Percentiles rank a stretch among this genome's conserved stretches.
Conservation (phyloP, 1,140 invertebrate genomes). For the Nebria ingens region DNA sequence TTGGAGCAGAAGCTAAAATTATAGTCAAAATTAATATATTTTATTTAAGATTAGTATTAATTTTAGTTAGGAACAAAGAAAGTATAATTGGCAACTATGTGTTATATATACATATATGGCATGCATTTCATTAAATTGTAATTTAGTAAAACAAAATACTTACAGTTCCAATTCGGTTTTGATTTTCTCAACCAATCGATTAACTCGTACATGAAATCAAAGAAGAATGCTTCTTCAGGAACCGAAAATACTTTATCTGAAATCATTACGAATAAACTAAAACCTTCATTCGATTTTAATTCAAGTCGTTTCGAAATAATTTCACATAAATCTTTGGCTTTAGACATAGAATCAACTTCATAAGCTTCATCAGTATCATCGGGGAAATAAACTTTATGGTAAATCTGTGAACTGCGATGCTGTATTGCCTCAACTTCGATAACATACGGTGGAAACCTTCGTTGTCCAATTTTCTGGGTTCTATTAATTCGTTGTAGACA, state of each 20-base stretch:
- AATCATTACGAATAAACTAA: conserved; percentile 88
- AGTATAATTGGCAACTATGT: too few species aligned
- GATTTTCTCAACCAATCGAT: conserved; percentile 80
- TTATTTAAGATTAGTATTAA: too few species aligned
- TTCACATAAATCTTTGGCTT: conserved; percentile 76
- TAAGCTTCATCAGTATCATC: conserved; percentile 83
- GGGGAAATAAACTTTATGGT: conserved; percentile 88
- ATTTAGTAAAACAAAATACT: conserved; percentile 24
- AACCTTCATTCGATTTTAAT: conserved; percentile 71
- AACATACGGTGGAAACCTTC: conserved; percentile 83
- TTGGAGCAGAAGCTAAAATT: conserved; percentile 38
- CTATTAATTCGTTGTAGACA: conserved; percentile 74
- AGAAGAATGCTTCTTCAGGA: conserved; percentile 87
- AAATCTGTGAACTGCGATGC: conserved; percentile 86
- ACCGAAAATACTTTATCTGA: conserved; percentile 89
- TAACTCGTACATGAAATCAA: conserved; percentile 85
- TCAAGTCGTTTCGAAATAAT: conserved; percentile 65
- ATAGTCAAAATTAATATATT: too few species aligned
- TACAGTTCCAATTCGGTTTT: conserved; percentile 61
- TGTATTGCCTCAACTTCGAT: conserved; percentile 94
- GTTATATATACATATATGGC: too few species aligned
- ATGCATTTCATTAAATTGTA: too few species aligned
- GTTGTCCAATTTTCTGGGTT: conserved; percentile 61
- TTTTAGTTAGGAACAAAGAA: too few species aligned
- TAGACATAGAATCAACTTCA: conserved; percentile 69